Evolutionary conservation across 2,113 vertebrate species (phyloP), one percentile per base, ranked within the genome.

Genomic region (Opisthocomus hoazin): DNA sequence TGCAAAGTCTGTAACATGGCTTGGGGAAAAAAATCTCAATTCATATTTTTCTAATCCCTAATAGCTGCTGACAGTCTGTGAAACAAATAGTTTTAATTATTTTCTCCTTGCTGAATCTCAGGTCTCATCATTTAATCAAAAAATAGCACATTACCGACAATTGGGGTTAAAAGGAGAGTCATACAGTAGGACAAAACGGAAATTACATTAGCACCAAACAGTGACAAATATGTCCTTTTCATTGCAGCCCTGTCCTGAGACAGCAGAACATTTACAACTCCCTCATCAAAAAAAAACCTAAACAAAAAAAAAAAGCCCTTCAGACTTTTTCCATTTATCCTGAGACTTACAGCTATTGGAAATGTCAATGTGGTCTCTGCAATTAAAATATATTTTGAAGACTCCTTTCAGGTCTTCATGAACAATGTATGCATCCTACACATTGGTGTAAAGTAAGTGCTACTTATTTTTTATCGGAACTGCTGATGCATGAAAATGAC

Each of bases 11-110:
- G 45, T 89, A 94, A 93, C 54, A 56, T 43, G 63, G 84, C 64
- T 89, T 7, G 10, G 57, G 46, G 54, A 54, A 48, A 78, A 92
- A 64, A 54, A 4, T n/a, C 2, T 11, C 51, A 74, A 95, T 90
- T 92, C 93, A 68, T 95, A 89, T 88, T 92, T 95, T 61, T 95
- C 66, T 90, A 69, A 88, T 89, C 66, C 79, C 82, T 92, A 97
- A 95, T 79, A 95, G 94, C 34, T 78, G 68, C 61, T 91, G 90
- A 96, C 87, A 94, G 78, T 80, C 86, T 93, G 66, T 19, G 71
- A 96, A 95, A 97, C 22, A 96, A 96, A 97, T 73, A 94, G 88
- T 91, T 97, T 98, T 94, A 97, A 95, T 97, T 94, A 96, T 93
- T 95, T 96, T 46, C 71, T 92, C 84, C 75, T 89, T 87, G 80